phyloP scores from a whole-genome alignment of 2,113 vertebrate genomes.

The Ardeotis arabs region DNA sequence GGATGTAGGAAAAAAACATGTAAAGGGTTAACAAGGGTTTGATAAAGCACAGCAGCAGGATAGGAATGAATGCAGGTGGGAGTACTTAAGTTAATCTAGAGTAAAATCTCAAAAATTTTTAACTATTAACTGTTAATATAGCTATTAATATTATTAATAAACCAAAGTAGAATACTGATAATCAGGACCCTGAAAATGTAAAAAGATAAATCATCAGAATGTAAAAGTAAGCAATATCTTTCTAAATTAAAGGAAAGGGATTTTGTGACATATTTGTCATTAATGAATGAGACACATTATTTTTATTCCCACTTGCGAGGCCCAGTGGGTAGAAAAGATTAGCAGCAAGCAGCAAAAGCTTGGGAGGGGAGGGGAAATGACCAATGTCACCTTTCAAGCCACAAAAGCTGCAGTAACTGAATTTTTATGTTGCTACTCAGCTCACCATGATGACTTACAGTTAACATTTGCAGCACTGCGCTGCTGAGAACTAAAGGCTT shows the following conservation, averaged over 20 bases:
- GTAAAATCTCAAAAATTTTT: not conserved
- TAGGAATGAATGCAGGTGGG: not conserved
- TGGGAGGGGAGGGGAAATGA: not conserved
- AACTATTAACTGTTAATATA: not conserved
- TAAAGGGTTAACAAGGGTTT: not conserved
- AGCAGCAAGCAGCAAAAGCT: constrained; percentile 10
- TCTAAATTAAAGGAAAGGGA: not conserved
- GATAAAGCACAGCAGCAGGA: not conserved
- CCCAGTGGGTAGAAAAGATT: not conserved
- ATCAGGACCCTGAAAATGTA: not conserved
- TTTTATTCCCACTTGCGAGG: not conserved
- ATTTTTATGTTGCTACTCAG: constrained; percentile 57
- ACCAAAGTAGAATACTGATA: not conserved
- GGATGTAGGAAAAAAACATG: not conserved
- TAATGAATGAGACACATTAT: not conserved
- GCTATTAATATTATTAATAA: not conserved
- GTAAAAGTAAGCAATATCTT: not conserved
- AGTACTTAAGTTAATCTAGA: accelerated
- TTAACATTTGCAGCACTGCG: constrained; percentile 31
- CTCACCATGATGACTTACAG: constrained; percentile 52
- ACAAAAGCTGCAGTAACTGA: constrained; percentile 40
- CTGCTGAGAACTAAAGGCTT: constrained; percentile 36
- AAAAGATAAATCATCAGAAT: not conserved
- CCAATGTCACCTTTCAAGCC: constrained; percentile 36
- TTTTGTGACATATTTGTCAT: not conserved